These are phyloP conservation scores for Oreochromis tanganicae DNA, from an alignment of 2,113 vertebrate species.

Conservation along the genomic window DNA sequence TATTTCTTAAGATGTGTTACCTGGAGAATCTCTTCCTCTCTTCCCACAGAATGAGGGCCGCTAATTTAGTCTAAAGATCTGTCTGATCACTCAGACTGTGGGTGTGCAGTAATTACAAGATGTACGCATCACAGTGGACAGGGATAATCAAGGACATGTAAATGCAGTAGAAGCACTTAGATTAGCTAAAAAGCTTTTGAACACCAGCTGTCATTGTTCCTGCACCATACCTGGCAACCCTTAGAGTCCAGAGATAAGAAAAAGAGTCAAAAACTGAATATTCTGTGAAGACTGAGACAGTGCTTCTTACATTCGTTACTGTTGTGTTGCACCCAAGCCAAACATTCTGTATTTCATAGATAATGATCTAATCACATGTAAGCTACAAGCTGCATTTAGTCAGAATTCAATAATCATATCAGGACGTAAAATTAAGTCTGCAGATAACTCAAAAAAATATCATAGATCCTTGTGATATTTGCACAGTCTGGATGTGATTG, in stretches of 20 bases:
- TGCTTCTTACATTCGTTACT: background rate
- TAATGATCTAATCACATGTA: background rate
- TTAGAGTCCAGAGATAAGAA: background rate
- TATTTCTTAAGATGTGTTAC: background rate
- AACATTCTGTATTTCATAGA: background rate
- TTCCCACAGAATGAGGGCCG: background rate
- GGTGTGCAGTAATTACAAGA: slow-evolving; percentile 35
- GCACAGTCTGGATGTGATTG: background rate
- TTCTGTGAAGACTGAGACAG: background rate
- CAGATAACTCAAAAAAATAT: background rate
- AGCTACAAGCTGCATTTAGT: background rate
- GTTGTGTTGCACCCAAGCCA: background rate
- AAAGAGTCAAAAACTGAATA: background rate
- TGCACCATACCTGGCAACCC: background rate
- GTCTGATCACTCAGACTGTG: slow-evolving; percentile 19
- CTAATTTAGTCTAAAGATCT: slow-evolving; percentile 20
- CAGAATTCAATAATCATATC: background rate
- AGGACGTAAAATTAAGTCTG: background rate
- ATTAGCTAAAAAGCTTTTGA: background rate
- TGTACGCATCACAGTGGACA: background rate
- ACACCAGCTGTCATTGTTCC: slow-evolving; percentile 7
- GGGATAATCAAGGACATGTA: slow-evolving; percentile 21
- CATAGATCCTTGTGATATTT: background rate
- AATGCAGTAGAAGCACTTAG: background rate
- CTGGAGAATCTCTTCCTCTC: background rate